A percentile compares a stretch with the other conserved stretches of the same genome.
Conservation (phyloP, 2,113 vertebrate species). For the Mastomys natalensis region DNA sequence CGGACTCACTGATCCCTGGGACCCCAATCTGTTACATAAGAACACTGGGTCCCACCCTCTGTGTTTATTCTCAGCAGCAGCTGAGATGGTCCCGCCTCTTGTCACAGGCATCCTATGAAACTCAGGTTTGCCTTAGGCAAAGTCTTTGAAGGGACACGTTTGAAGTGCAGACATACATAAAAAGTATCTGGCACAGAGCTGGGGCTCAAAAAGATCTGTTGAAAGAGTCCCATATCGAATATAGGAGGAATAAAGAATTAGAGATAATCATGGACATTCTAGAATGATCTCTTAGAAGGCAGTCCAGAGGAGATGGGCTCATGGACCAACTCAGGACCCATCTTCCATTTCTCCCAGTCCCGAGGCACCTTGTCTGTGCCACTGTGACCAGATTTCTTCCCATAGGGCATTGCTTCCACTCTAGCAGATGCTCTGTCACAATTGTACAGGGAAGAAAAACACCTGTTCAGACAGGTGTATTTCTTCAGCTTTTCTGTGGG, state of each 20-base stretch:
- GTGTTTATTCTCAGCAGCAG: background rate
- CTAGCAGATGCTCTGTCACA: background rate
- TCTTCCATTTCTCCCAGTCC: background rate
- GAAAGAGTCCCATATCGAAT: background rate
- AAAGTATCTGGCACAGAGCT: background rate
- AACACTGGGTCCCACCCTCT: background rate
- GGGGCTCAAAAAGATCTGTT: background rate
- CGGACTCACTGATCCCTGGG: background rate
- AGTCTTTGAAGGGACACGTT: background rate
- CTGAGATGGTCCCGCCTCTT: background rate
- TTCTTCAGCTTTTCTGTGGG: background rate
- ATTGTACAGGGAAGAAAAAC: background rate
- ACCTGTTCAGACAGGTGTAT: background rate
- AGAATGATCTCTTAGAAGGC: background rate
- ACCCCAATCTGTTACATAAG: background rate
- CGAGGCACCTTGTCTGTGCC: background rate
- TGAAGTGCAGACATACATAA: background rate
- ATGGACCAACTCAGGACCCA: background rate
- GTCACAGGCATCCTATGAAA: background rate
- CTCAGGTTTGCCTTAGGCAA: background rate
- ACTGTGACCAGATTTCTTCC: background rate
- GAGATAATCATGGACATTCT: slow-evolving; percentile 3
- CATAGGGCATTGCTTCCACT: too few relatives aligned
- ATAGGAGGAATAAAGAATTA: background rate
- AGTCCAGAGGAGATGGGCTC: rapidly evolving